Evolutionary conservation across 2,888 invertebrate species (phyloP).

Genomic region (Eilema depressum): DNA sequence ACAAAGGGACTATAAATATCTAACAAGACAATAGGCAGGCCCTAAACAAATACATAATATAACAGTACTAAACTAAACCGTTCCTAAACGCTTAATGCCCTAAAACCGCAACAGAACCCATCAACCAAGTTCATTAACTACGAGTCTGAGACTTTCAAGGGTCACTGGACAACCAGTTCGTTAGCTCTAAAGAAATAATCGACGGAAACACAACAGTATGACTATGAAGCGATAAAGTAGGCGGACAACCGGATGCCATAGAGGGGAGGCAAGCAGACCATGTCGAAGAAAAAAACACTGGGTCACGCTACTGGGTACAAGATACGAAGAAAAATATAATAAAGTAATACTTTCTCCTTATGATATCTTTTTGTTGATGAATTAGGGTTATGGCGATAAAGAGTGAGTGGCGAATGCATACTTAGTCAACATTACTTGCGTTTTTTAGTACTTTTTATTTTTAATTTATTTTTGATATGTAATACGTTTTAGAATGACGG

Average conservation of each 20-base stretch:
- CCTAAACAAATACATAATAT: no score
- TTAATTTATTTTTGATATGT: background rate
- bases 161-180: slow-evolving; percentile 70
- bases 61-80: background rate
- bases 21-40: no score
- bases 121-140: slow-evolving; percentile 28
- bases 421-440: background rate
- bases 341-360: background rate
- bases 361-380: background rate
- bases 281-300: slow-evolving; percentile 57
- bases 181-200: slow-evolving; percentile 71
- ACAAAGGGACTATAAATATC: no score
- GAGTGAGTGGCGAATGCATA: background rate
- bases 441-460: background rate
- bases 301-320: slow-evolving; percentile 43
- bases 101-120: background rate
- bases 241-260: slow-evolving; percentile 57
- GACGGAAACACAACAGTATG: slow-evolving; percentile 64
- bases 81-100: background rate
- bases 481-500: background rate
- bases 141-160: slow-evolving; percentile 60
- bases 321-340: slow-evolving; percentile 25
- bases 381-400: background rate
- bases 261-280: slow-evolving; percentile 78
- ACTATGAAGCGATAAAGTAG: slow-evolving; percentile 62